These are phyloP conservation scores for Lipophrys pholis DNA, from an alignment of 2,113 vertebrate species.

Conservation along the genomic window DNA sequence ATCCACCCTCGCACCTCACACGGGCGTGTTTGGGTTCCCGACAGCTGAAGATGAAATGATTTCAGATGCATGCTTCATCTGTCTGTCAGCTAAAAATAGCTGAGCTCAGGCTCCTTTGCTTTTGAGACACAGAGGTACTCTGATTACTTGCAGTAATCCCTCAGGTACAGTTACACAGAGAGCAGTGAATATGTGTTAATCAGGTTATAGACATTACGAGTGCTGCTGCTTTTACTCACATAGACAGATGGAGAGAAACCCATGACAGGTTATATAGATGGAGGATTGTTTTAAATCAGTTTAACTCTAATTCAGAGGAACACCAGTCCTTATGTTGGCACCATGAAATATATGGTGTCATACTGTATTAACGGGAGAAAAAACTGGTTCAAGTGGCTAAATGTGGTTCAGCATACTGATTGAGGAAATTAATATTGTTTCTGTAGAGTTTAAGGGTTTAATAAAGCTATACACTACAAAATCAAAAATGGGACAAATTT, in stretches of 20 bases:
- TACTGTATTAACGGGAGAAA: neutral
- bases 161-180: neutral
- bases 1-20: neutral
- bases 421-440: too few relatives aligned
- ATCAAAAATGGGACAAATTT: too few relatives aligned
- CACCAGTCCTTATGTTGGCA: neutral
- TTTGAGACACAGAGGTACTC: neutral
- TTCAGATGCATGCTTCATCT: neutral
- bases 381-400: too few relatives aligned
- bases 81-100: slow-evolving; percentile 6
- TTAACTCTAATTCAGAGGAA: neutral
- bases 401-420: neutral
- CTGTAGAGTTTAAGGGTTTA: too few relatives aligned
- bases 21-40: neutral
- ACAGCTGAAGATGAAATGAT: neutral
- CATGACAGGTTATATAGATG: neutral
- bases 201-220: neutral
- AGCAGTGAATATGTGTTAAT: neutral
- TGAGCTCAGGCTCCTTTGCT: neutral
- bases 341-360: neutral
- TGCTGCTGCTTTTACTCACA: neutral
- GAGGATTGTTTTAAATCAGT: neutral
- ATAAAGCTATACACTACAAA: too few relatives aligned
- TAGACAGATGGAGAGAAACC: neutral
- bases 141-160: too few relatives aligned